Percentiles rank a stretch among this genome's conserved stretches.
phyloP scores from a whole-genome alignment of 2,888 invertebrate species.

The Volucella zonaria region DNA sequence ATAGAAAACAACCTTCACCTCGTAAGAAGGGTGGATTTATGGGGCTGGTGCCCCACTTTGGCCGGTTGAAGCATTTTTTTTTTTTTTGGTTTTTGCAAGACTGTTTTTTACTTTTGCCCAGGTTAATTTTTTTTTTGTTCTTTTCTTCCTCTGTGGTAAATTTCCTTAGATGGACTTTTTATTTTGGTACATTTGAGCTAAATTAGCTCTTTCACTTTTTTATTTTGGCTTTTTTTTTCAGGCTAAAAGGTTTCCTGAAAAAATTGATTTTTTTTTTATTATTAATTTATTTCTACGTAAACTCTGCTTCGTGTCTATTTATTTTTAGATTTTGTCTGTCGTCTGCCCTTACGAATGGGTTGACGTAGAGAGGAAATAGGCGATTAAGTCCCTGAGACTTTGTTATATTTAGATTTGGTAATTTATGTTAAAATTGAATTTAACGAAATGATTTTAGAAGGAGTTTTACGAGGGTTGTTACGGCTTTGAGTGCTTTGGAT shows the following conservation, averaged over 20 bases:
- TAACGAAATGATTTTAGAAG: background rate
- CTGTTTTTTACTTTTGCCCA: constrained; percentile 49
- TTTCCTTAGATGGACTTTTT: constrained; percentile 21
- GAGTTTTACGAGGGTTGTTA: background rate
- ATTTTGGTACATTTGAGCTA: constrained; percentile 11
- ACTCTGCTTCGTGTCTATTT: background rate
- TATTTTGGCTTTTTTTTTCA: background rate
- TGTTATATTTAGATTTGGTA: background rate
- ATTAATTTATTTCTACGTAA: background rate
- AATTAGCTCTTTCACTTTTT: constrained; percentile 1
- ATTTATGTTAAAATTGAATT: constrained; percentile 20
- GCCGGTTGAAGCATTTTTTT: constrained; percentile 34
- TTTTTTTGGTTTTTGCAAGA: constrained; percentile 20
- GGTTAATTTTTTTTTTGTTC: constrained; percentile 54
- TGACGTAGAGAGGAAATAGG: constrained; percentile 10
- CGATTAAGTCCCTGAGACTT: background rate
- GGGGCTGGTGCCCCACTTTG: constrained; percentile 66
- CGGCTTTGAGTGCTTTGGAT: background rate
- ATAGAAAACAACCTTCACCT: constrained; percentile 66
- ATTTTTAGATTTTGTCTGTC: constrained; percentile 16
- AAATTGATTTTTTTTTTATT: constrained; percentile 10
- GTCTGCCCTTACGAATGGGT: no score
- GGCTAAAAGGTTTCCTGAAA: background rate
- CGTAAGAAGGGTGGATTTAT: constrained; percentile 54
- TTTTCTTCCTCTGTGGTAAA: background rate